phyloP scores from a whole-genome alignment of 1,140 invertebrate species.

The Sitophilus oryzae region DNA sequence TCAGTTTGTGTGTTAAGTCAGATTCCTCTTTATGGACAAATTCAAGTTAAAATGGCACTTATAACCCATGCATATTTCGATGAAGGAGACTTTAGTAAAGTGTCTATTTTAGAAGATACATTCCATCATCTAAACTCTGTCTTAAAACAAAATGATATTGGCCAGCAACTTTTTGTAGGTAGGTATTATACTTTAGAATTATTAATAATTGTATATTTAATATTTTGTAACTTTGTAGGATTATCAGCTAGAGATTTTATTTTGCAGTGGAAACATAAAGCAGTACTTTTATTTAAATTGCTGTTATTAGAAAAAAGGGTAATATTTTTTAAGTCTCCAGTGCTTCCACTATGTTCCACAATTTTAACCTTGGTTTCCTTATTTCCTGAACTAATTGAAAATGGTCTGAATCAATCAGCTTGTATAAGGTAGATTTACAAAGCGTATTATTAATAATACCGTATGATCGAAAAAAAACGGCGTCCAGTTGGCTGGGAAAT shows the following conservation, averaged over 20 bases:
- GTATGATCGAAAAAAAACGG: no score
- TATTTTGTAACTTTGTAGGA: constrained; percentile 50
- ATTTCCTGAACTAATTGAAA: constrained; percentile 83
- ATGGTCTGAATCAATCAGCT: constrained; percentile 78
- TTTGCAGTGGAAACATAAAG: constrained; percentile 85
- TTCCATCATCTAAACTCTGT: constrained; percentile 88
- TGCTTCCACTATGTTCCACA: constrained; percentile 78
- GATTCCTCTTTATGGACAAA: constrained; percentile 83
- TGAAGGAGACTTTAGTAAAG: constrained; percentile 87
- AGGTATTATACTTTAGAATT: constrained; percentile 33
- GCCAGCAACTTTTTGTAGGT: constrained; percentile 77
- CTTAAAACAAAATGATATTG: constrained; percentile 62
- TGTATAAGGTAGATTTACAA: constrained; percentile 69
- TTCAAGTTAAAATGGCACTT: constrained; percentile 91
- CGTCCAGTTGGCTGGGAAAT: no score
- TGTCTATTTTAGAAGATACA: constrained; percentile 86
- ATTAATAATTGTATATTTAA: neutral
- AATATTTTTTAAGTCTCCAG: constrained; percentile 89
- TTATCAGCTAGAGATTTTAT: constrained; percentile 76
- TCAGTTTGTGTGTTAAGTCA: constrained; percentile 86
- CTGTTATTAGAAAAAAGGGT: constrained; percentile 85
- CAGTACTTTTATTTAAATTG: constrained; percentile 89
- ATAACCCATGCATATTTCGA: constrained; percentile 97
- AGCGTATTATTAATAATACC: no score
- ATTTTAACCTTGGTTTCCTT: constrained; percentile 86